Conservation (phyloP, 2,797 vertebrate genomes). For the Syndactyla subalaris region DNA sequence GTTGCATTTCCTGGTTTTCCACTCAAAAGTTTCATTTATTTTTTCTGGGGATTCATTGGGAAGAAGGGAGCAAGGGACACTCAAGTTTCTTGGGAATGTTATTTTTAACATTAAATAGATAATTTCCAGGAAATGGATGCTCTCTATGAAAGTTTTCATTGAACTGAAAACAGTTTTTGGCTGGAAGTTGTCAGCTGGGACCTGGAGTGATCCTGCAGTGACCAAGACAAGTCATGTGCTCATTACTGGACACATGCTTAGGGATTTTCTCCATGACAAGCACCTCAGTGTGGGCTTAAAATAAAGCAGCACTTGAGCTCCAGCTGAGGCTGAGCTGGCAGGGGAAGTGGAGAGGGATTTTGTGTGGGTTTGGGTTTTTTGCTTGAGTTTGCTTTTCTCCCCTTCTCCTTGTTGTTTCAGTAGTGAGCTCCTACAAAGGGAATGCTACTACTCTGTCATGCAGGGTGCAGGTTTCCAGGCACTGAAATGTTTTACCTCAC, state of each 20-base stretch:
- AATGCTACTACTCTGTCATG: background rate
- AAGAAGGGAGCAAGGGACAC: background rate
- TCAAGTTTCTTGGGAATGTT: background rate
- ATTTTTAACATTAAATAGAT: background rate
- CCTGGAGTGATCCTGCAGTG: background rate
- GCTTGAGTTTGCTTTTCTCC: background rate
- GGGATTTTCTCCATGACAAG: slow-evolving; percentile 20
- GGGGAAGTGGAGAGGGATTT: background rate
- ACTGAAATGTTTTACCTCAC: slow-evolving; percentile 76
- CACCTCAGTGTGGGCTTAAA: slow-evolving; percentile 11
- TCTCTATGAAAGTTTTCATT: background rate
- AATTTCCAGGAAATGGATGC: background rate
- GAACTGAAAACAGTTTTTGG: background rate
- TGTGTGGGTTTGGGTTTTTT: background rate
- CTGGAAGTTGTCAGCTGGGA: background rate
- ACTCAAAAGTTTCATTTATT: background rate
- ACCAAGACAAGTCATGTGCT: slow-evolving; percentile 13
- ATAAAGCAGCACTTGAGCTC: slow-evolving; percentile 12
- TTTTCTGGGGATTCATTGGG: background rate
- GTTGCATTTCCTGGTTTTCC: background rate
- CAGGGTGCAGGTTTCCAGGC: slow-evolving; percentile 33
- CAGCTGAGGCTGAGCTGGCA: slow-evolving; percentile 28
- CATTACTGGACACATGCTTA: background rate
- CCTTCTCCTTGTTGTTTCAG: background rate
- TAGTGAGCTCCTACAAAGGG: background rate